Evolutionary conservation across 2,888 invertebrate species (phyloP).

Genomic region (Neuroscelio doddi): DNA sequence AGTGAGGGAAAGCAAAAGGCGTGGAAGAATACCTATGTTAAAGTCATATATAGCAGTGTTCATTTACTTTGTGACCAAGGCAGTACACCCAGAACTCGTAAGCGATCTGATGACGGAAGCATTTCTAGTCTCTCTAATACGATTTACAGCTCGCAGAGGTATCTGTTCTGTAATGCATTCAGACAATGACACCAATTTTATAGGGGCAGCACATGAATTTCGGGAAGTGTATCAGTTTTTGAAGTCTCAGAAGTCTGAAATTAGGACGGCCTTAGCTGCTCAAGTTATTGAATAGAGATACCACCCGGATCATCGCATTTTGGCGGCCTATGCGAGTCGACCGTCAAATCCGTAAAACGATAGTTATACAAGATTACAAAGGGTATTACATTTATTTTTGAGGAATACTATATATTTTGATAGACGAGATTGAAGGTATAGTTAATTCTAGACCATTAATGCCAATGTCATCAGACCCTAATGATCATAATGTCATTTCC

Average conservation of each 20-base stretch:
- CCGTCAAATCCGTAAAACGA: slow-evolving; percentile 9
- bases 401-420: slow-evolving; percentile 9
- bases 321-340: slow-evolving; percentile 10
- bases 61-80: slow-evolving; percentile 44
- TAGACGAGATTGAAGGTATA: slow-evolving; percentile 21
- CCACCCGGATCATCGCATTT: slow-evolving; percentile 28
- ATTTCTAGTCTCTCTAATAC: slow-evolving; percentile 18
- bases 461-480: slow-evolving; percentile 21
- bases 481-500: slow-evolving; percentile 14
- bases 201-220: slow-evolving; percentile 26
- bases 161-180: slow-evolving; percentile 13
- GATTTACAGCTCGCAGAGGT: slow-evolving; percentile 32
- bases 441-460: slow-evolving; percentile 26
- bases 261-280: background rate
- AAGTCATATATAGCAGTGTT: slow-evolving; percentile 50
- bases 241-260: background rate
- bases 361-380: slow-evolving; percentile 1
- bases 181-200: slow-evolving; percentile 27
- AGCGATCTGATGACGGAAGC: slow-evolving; percentile 39
- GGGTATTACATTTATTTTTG: background rate
- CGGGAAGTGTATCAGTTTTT: slow-evolving; percentile 6
- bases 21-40: slow-evolving; percentile 16
- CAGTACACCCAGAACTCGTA: slow-evolving; percentile 41
- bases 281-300: slow-evolving; percentile 21
- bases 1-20: slow-evolving; percentile 41